These are phyloP conservation scores for Stenurella melanura DNA, from an alignment of 2,888 invertebrate genomes.

Conservation along the genomic window DNA sequence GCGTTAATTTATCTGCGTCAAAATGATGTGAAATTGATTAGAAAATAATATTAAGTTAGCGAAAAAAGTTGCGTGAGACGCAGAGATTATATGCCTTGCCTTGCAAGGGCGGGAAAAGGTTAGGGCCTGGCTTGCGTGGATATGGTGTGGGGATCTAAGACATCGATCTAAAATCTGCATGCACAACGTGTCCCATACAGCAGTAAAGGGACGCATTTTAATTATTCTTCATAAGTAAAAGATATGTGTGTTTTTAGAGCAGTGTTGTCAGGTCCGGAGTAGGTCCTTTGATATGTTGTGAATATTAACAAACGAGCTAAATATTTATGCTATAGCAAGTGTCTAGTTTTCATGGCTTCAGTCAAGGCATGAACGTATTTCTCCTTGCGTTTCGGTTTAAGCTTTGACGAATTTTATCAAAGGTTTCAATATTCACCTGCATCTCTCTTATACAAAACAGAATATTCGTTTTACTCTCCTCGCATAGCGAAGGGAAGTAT, in stretches of 20 bases:
- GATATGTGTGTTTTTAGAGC: neutral
- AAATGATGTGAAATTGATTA: conserved; percentile 32
- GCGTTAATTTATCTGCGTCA: conserved; percentile 34
- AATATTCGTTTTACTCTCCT: too few species aligned
- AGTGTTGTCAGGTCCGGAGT: neutral
- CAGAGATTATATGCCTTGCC: conserved; percentile 5
- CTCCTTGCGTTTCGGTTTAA: too few species aligned
- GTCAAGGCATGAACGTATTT: too few species aligned
- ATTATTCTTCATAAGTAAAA: neutral
- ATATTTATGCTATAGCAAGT: neutral
- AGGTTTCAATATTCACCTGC: too few species aligned
- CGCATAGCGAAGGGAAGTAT: too few species aligned
- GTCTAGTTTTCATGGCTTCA: too few species aligned
- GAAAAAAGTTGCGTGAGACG: conserved; percentile 27
- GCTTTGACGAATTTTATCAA: too few species aligned
- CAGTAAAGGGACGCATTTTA: conserved; percentile 7
- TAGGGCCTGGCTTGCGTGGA: neutral
- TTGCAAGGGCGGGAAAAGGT: neutral
- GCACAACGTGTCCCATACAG: neutral
- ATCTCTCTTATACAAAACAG: too few species aligned
- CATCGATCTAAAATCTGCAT: conserved; percentile 16
- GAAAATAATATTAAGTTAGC: conserved; percentile 25
- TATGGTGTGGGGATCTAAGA: neutral
- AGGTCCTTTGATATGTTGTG: neutral
- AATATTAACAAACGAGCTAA: neutral